These are phyloP conservation scores for Taxidea taxus DNA, from an alignment of 2,113 vertebrate genomes.

Conservation along the genomic window DNA sequence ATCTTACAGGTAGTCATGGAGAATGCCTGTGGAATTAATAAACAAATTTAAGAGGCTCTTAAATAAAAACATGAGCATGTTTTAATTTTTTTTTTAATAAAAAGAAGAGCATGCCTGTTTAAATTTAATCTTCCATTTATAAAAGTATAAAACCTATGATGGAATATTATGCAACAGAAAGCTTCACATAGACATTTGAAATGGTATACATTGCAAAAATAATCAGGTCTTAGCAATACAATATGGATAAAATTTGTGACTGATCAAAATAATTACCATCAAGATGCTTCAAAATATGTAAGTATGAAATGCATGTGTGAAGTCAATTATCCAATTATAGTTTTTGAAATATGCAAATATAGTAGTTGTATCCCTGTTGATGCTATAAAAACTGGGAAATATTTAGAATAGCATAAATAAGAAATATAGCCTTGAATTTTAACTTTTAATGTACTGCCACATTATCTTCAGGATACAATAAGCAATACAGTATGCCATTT, in stretches of 20 bases:
- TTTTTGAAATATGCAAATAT: constrained; percentile 12
- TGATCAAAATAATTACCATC: neutral
- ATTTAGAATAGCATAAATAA: constrained; percentile 48
- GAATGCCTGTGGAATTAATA: neutral
- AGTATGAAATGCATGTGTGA: neutral
- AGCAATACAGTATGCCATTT: neutral
- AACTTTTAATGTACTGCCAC: neutral
- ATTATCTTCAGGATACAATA: neutral
- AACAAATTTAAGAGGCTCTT: neutral
- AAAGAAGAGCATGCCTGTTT: neutral
- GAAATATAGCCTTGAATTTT: neutral
- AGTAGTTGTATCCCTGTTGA: neutral
- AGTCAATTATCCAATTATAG: neutral
- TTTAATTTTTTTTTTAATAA: too few relatives aligned
- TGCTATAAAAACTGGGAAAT: neutral
- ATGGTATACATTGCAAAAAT: neutral
- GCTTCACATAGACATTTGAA: neutral
- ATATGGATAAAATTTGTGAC: neutral
- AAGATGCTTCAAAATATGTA: constrained; percentile 39
- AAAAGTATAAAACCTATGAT: neutral
- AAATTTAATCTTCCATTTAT: neutral
- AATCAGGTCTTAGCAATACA: neutral
- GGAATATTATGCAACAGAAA: neutral
- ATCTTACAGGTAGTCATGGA: neutral
- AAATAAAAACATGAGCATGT: neutral